phyloP scores from a whole-genome alignment of 2,113 vertebrate genomes.

The Lamprologus lemairii region DNA sequence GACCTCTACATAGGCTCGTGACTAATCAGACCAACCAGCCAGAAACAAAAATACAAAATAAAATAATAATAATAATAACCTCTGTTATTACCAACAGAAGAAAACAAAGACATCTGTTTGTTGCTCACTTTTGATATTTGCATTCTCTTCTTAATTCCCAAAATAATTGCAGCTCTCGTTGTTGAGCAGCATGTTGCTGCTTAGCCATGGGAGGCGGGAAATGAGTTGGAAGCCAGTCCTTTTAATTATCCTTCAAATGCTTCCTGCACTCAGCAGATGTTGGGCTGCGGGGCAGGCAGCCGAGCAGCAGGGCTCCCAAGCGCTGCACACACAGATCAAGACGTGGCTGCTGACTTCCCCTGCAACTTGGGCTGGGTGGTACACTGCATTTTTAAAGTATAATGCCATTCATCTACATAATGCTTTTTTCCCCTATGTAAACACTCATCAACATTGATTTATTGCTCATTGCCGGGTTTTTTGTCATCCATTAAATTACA shows the following conservation, averaged over 20 bases:
- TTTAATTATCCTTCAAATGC: constrained; percentile 74
- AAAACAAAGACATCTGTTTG: constrained; percentile 22
- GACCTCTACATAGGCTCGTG: not conserved
- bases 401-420: not conserved
- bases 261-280: constrained; percentile 72
- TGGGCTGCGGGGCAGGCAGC: constrained; percentile 64
- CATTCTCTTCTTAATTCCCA: constrained; percentile 35
- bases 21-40: constrained; percentile 16
- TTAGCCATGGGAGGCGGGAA: constrained; percentile 67
- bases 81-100: not conserved
- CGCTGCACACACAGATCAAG: constrained; percentile 34
- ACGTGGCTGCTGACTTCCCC: constrained; percentile 14
- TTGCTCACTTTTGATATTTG: constrained; percentile 42
- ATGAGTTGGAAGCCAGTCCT: constrained; percentile 69
- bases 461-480: not conserved
- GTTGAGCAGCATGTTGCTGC: constrained; percentile 57
- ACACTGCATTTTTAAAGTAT: constrained; percentile 5
- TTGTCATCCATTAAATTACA: not conserved
- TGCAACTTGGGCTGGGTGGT: constrained; percentile 19
- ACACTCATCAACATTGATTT: not conserved
- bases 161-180: constrained; percentile 63
- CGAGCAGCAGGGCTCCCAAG: constrained; percentile 46
- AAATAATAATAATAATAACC: not conserved
- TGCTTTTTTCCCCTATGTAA: not conserved
- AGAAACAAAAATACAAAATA: not conserved